phyloP scores from a whole-genome alignment of 2,797 vertebrate genomes.

The Lacerta agilis region DNA sequence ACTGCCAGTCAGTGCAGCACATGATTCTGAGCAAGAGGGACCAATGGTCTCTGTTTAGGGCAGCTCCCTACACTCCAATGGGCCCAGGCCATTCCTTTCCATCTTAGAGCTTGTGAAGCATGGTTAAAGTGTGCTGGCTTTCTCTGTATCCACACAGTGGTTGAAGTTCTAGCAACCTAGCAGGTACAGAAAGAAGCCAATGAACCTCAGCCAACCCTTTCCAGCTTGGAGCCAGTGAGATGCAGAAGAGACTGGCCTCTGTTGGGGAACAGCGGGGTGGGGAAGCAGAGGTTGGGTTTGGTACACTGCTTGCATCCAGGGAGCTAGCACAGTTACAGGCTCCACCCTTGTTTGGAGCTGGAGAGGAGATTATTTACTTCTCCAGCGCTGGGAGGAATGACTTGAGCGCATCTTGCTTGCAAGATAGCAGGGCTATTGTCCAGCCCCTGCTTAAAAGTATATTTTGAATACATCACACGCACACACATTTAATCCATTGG shows the following conservation, averaged over 20 bases:
- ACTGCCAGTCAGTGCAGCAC: too few species aligned
- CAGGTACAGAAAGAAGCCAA: background rate
- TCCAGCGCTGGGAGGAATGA: background rate
- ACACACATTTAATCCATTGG: too few species aligned
- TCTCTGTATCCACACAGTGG: background rate
- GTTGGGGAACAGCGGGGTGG: background rate
- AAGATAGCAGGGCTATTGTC: background rate
- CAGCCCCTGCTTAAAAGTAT: background rate
- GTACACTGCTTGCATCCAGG: background rate
- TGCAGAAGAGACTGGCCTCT: background rate
- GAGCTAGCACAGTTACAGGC: background rate
- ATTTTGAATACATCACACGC: background rate
- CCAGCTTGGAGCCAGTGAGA: background rate
- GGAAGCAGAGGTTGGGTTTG: background rate
- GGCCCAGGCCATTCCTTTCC: background rate
- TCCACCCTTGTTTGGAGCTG: background rate
- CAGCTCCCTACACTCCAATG: too few species aligned
- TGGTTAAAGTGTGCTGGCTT: background rate
- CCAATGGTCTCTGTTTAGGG: too few species aligned
- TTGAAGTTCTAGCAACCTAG: background rate
- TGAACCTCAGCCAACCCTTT: background rate
- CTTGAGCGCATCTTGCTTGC: background rate
- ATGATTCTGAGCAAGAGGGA: too few species aligned
- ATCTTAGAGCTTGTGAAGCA: background rate
- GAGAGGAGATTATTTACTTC: too few species aligned